These are phyloP conservation scores for Nerophis lumbriciformis DNA, from an alignment of 2,113 vertebrate genomes.

Conservation along the genomic window DNA sequence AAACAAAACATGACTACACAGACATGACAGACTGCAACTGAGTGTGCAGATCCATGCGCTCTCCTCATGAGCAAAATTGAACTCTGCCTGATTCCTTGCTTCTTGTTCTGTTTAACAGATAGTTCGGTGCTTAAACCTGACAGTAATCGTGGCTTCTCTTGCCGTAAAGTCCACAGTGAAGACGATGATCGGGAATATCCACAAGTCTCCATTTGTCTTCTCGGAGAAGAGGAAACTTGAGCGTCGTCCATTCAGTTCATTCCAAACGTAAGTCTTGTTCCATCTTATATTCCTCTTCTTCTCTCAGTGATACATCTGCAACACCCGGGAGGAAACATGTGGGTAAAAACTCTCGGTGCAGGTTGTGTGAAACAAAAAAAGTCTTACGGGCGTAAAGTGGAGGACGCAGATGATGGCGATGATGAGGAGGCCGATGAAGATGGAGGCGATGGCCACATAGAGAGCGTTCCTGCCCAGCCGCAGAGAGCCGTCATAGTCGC, in stretches of 20 bases:
- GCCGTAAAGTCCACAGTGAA: not conserved
- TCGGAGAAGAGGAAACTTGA: constrained; percentile 2
- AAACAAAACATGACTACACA: no score
- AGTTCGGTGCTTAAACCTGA: no score
- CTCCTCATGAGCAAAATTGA: no score
- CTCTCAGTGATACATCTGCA: constrained; percentile 36
- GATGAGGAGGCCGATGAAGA: constrained; percentile 83
- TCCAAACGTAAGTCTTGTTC: no score
- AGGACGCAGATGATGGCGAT: constrained; percentile 74
- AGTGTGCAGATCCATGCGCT: no score
- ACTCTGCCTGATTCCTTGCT: no score
- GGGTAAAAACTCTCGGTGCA: not conserved
- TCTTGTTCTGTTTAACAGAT: no score
- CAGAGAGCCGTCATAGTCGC: constrained; percentile 81
- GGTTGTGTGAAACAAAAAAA: not conserved
- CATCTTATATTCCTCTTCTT: not conserved
- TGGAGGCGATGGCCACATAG: constrained; percentile 77
- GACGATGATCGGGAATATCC: not conserved
- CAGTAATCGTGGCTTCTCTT: no score
- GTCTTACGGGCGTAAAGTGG: constrained; percentile 79
- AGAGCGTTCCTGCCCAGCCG: constrained; percentile 81
- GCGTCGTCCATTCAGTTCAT: constrained; percentile 9
- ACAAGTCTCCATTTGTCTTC: constrained; percentile 4
- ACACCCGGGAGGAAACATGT: constrained; percentile 20
- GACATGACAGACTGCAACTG: no score